Evolutionary conservation across 2,113 vertebrate genomes (phyloP), one percentile per base, ranked within the genome.

Genomic region (Lasiurus borealis): DNA sequence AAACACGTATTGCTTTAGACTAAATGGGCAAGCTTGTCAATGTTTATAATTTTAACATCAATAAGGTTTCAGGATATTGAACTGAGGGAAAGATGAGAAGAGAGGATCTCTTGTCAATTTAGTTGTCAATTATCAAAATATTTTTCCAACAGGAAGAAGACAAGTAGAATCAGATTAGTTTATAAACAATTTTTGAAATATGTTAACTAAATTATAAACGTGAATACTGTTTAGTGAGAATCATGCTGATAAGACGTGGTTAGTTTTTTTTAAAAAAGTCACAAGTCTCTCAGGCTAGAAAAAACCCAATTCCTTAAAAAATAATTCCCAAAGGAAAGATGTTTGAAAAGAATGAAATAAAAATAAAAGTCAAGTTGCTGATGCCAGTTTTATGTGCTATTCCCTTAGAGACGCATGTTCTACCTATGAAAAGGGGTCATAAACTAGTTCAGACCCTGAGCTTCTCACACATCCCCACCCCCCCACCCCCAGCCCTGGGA

Each of bases 401-500:
- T 96, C 85, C 94, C 96, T 93, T n/a, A 36, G 96, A 88, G 95
- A 95, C 62, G 1, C 18, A 19, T 48, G 90, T 11, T 52, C 88
- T 69, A 76, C 21, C 90, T 94, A 19, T 11, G 50, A 95, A 97
- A 97, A 52, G 69, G 52, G 96, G 96, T 95, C 91, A 97, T 73
- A 83, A 97, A 95, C 94, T 94, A 97, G 97, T 94, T 95, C 96
- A 97, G 44, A 54, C 34, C 29, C n/a, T 18, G 75, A 80, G n/a
- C 59, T 68, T 12, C 52, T 59, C 31, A 1, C 62, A 1, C 40
- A 40, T 40, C 40, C 5, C 40, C n/a, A n/a, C n/a, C 40, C 40
- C 40, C 40, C 52, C 0, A 19, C 62, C 25, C 57, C 57, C 23
- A 59, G 57, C 57, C 29, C 12, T 1, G 48, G 72, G 81, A 21